Percentiles rank a stretch among this genome's conserved stretches.
phyloP scores from a whole-genome alignment of 2,113 vertebrate species.

The Noctilio leporinus region DNA sequence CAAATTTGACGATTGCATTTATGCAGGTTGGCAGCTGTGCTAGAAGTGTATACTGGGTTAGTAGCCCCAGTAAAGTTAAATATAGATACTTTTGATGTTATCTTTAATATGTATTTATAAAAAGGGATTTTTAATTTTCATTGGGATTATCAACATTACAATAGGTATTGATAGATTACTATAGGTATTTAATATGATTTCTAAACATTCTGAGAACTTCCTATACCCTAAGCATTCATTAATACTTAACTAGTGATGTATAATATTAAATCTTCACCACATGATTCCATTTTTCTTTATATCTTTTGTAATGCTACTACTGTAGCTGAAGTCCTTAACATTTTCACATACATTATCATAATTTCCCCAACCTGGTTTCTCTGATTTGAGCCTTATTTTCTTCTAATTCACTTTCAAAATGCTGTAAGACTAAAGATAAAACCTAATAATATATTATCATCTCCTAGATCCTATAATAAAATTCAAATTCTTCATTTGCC shows the following conservation, averaged over 20 bases:
- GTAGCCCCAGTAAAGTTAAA: not conserved
- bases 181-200: not conserved
- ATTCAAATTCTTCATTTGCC: not conserved
- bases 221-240: not conserved
- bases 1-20: not conserved
- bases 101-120: not conserved
- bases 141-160: not conserved
- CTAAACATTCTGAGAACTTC: not conserved
- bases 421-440: not conserved
- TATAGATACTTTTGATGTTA: not conserved
- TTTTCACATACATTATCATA: not conserved
- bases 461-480: not conserved
- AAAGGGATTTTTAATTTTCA: not conserved
- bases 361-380: not conserved
- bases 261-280: not conserved
- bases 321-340: not conserved
- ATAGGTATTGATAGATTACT: not conserved
- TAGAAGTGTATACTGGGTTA: not conserved
- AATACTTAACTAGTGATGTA: not conserved
- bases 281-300: not conserved
- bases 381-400: not conserved
- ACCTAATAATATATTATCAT: not conserved
- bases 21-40: not conserved
- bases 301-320: not conserved
- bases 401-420: not conserved